Percentiles rank a stretch among this genome's conserved stretches.
Evolutionary conservation across 1,140 invertebrate species (phyloP).

Genomic region (Drosophila melanogaster): DNA sequence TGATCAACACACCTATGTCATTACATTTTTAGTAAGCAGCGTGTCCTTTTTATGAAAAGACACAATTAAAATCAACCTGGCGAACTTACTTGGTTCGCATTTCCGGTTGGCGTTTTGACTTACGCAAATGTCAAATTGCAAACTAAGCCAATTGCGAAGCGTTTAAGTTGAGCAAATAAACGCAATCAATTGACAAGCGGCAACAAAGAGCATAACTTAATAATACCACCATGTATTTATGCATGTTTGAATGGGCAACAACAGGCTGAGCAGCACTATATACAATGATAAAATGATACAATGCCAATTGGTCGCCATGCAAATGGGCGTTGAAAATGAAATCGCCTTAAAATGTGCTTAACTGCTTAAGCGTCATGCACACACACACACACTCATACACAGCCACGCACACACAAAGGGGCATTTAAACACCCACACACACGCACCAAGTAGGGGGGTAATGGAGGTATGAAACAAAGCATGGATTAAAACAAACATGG

Average conservation of each 20-base stretch:
- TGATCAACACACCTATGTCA: not conserved
- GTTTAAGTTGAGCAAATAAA: constrained; percentile 49
- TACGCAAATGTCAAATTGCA: constrained; percentile 35
- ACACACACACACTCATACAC: constrained; percentile 4
- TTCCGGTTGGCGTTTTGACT: constrained; percentile 20
- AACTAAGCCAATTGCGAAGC: constrained; percentile 48
- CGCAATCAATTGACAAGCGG: constrained; percentile 42
- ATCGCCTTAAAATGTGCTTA: constrained; percentile 76
- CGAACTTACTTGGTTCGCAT: not conserved
- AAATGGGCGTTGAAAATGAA: constrained; percentile 65
- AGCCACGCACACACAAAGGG: not conserved
- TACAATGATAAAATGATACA: constrained; percentile 36
- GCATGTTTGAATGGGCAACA: not conserved
- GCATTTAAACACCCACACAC: constrained; percentile 7
- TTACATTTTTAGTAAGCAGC: not conserved
- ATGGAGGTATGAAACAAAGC: constrained; percentile 3
- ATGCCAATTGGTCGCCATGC: constrained; percentile 56
- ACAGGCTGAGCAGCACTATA: constrained; percentile 9
- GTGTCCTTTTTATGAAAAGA: not conserved
- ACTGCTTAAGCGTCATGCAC: constrained; percentile 55
- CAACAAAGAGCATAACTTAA: constrained; percentile 48
- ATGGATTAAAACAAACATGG: constrained; percentile 61
- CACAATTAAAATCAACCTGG: not conserved
- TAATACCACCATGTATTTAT: constrained; percentile 14
- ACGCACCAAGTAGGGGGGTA: not conserved